phyloP scores from a whole-genome alignment of 2,113 vertebrate genomes.

The Edolisoma coerulescens region DNA sequence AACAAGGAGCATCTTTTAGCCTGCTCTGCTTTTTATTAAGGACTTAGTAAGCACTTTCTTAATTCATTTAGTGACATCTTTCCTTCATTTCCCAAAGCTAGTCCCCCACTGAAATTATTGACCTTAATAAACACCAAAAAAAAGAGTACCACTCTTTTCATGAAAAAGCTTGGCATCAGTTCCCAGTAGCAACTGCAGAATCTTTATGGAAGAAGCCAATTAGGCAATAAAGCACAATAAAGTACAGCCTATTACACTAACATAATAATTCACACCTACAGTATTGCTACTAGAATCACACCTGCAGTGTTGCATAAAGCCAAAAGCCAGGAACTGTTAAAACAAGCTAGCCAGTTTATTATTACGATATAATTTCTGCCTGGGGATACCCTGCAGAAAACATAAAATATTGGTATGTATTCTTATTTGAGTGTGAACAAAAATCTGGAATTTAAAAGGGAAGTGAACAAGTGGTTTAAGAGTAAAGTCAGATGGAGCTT shows the following conservation, averaged over 20 bases:
- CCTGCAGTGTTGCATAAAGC: conserved; percentile 31
- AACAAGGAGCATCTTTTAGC: conserved; percentile 21
- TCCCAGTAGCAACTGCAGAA: conserved; percentile 2
- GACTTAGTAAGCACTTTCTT: neutral
- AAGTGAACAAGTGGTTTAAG: neutral
- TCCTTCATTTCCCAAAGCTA: neutral
- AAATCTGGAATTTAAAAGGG: conserved; percentile 29
- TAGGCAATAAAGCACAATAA: conserved; percentile 34
- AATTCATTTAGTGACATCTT: conserved; percentile 18
- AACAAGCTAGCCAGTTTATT: conserved; percentile 41
- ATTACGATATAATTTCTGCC: conserved; percentile 33
- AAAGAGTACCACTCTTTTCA: neutral
- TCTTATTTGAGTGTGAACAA: conserved; percentile 44
- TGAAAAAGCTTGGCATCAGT: neutral
- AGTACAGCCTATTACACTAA: conserved; percentile 12
- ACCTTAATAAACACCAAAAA: neutral
- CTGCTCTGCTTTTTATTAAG: conserved; percentile 16
- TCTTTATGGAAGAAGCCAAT: conserved; percentile 13
- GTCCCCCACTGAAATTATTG: neutral
- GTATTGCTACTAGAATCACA: conserved; percentile 39
- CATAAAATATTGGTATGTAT: conserved; percentile 43
- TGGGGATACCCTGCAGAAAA: conserved; percentile 19
- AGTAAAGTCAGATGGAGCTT: neutral
- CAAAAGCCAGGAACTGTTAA: conserved; percentile 47
- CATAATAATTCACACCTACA: conserved; percentile 32